These are phyloP conservation scores for Hyaena hyaena DNA, from an alignment of 2,113 vertebrate genomes.

Conservation along the genomic window DNA sequence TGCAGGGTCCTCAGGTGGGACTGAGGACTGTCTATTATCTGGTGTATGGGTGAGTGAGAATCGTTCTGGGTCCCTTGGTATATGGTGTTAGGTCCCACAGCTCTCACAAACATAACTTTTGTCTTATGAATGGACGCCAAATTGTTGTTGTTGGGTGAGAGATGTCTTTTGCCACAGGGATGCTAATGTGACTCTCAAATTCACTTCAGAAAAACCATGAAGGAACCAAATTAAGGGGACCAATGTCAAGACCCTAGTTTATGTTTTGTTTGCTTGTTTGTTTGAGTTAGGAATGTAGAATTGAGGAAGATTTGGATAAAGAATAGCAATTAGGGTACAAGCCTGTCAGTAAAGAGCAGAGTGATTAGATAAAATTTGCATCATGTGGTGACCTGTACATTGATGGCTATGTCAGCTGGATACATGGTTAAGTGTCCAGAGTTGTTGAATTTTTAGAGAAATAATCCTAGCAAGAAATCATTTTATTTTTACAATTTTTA, in stretches of 20 bases:
- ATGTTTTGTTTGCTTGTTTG: neutral
- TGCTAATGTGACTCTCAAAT: neutral
- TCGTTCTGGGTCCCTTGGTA: neutral
- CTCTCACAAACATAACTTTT: neutral
- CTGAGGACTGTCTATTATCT: neutral
- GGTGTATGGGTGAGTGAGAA: neutral
- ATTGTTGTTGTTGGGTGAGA: neutral
- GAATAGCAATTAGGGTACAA: neutral
- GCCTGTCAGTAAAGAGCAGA: neutral
- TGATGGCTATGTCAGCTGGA: neutral
- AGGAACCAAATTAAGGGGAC: neutral
- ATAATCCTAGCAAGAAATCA: neutral
- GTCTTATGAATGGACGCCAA: neutral
- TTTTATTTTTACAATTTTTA: neutral
- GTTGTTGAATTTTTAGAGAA: constrained; percentile 16
- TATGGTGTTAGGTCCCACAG: neutral
- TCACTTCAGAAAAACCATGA: neutral
- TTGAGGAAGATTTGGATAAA: constrained; percentile 11
- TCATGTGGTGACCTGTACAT: neutral
- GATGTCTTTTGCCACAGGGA: neutral
- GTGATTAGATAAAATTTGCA: neutral
- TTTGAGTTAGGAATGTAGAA: neutral
- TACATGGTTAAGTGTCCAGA: neutral
- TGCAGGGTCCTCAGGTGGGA: neutral
- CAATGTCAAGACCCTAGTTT: neutral